Conservation (phyloP, 2,888 invertebrate genomes). For the Pyrgus malvae region DNA sequence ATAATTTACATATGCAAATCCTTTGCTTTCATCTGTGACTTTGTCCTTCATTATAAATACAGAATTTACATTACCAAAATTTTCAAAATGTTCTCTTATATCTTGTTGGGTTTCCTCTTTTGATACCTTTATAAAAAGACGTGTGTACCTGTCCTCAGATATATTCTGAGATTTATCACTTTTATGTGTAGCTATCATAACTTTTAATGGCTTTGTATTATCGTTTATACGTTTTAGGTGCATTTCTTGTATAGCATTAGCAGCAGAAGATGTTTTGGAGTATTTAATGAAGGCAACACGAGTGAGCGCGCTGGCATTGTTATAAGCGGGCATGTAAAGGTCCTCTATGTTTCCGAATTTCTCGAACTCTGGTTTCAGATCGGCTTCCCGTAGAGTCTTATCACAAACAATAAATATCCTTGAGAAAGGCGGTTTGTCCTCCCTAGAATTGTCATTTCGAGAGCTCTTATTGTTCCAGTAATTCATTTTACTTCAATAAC, state of each 20-base stretch:
- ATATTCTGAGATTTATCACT: constrained; percentile 54
- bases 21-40: constrained; percentile 90
- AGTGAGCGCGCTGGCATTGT: constrained; percentile 91
- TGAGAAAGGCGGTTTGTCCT: constrained; percentile 91
- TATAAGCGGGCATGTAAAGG: constrained; percentile 93
- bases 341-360: constrained; percentile 93
- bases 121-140: constrained; percentile 93
- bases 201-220: constrained; percentile 91
- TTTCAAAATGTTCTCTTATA: constrained; percentile 89
- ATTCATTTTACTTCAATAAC: constrained; percentile 39
- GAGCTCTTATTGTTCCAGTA: constrained; percentile 33
- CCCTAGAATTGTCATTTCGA: constrained; percentile 58
- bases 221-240: constrained; percentile 89
- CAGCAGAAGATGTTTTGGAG: constrained; percentile 94
- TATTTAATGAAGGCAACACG: constrained; percentile 96
- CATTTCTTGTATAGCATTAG: constrained; percentile 93
- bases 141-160: constrained; percentile 68
- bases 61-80: constrained; percentile 92
- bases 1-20: constrained; percentile 95
- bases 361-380: constrained; percentile 89
- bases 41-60: constrained; percentile 90
- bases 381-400: constrained; percentile 85
- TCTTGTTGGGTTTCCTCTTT: constrained; percentile 90
- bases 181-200: constrained; percentile 89
- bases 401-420: constrained; percentile 94